Percentiles rank a stretch among this genome's conserved stretches.
phyloP scores from a whole-genome alignment of 2,113 vertebrate species.

The Seriola dumerili region DNA sequence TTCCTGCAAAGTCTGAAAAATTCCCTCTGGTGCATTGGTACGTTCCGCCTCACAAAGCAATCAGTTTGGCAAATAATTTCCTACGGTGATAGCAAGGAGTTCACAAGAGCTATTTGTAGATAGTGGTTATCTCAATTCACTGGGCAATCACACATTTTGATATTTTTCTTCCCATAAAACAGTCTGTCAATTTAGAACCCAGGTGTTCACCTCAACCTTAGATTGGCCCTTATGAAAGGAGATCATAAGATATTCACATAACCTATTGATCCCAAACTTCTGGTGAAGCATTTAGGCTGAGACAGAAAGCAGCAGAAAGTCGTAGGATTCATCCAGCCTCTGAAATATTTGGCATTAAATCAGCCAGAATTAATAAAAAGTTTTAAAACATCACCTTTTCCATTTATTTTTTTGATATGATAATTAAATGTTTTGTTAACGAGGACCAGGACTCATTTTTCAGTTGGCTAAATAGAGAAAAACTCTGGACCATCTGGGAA shows the following conservation, averaged over 20 bases:
- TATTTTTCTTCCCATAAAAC: no score
- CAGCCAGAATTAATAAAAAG: not conserved
- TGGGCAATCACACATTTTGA: no score
- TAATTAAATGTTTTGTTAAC: not conserved
- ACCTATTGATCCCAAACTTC: not conserved
- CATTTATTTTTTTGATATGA: not conserved
- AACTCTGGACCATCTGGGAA: not conserved
- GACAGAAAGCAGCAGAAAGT: not conserved
- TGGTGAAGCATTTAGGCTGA: not conserved
- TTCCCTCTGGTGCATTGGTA: constrained; percentile 27
- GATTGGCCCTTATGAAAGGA: not conserved
- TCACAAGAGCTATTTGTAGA: constrained; percentile 6
- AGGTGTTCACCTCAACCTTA: not conserved
- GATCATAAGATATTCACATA: not conserved
- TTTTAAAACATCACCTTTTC: not conserved
- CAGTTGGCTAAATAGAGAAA: not conserved
- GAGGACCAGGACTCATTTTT: not conserved
- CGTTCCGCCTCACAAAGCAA: constrained; percentile 32
- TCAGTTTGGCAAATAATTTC: constrained; percentile 44
- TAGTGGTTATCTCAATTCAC: no score
- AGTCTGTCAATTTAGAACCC: no score
- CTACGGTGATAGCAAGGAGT: not conserved
- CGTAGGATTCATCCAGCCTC: not conserved
- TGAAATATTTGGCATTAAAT: not conserved
- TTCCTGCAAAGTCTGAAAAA: constrained; percentile 40